Percentiles rank a stretch among this genome's conserved stretches.
phyloP scores from a whole-genome alignment of 2,113 vertebrate species.

The Gymnocephalus cernua region DNA sequence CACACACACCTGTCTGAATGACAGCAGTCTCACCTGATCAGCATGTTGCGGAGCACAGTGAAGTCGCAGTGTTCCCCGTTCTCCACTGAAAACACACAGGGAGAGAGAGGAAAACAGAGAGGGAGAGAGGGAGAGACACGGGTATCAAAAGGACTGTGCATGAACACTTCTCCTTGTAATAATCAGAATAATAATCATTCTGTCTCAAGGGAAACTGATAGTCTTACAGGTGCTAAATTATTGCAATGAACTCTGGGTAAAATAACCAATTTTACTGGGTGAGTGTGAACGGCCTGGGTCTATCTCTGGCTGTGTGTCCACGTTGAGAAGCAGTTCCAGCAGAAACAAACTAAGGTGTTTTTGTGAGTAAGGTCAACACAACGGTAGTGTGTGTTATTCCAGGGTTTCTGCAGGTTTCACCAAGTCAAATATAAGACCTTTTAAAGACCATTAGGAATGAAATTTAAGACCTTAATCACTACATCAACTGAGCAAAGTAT shows the following conservation, averaged over 20 bases:
- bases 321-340: constrained; percentile 9
- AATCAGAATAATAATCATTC: not conserved
- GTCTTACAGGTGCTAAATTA: constrained; percentile 1
- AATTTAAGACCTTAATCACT: too few species aligned
- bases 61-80: constrained; percentile 89
- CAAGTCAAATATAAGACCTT: too few species aligned
- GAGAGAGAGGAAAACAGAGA: constrained; percentile 17
- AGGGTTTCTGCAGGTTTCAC: too few species aligned
- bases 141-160: not conserved
- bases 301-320: constrained; percentile 2
- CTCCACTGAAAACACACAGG: constrained; percentile 83
- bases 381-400: not conserved
- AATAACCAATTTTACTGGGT: not conserved
- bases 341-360: constrained; percentile 1
- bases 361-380: constrained; percentile 27
- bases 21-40: constrained; percentile 82
- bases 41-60: constrained; percentile 87
- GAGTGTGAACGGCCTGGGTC: not conserved
- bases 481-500: too few species aligned
- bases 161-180: not conserved
- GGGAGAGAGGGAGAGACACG: constrained; percentile 10
- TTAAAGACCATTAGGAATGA: too few species aligned
- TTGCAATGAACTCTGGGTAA: constrained; percentile 17
- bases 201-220: not conserved
- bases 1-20: too few species aligned